Base-by-base conservation (phyloP, 64 coral and sea anemone species). In the Pocillopora verrucosa region DNA sequence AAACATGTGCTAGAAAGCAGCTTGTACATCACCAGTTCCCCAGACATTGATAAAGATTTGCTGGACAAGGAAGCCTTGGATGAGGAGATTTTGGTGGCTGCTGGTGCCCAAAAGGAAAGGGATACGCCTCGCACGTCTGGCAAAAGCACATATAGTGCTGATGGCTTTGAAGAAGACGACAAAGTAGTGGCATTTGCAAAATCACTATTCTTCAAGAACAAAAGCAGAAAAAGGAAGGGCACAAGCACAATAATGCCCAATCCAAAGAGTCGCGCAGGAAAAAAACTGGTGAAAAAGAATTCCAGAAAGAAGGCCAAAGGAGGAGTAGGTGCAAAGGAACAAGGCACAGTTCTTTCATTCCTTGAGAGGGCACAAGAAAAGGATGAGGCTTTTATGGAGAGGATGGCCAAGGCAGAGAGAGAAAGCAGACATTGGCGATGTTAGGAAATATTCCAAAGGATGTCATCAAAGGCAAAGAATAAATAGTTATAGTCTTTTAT, bases 1-100 rank as follows among this genome's bases (percentile, higher is more conserved):
- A 65, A 17, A 61, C 63, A 89, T 10, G 22, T 59, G 76, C 88
- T 89, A 37, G 76, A 80, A 89, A 89, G 76, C 88, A 89, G 88
- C 88, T 20, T 61, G 72, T 19, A 77, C 76, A 10, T 75, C 20
- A 26, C 34, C 1, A 75, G 73, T 75, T 75, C 73, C 63, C 73
- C 14, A 26, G 30, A 75, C 16, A 36, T 19, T 17, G 75, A 77
- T 77, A 13, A 17, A 11, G 75, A 77, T 77, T 51, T 77, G 36
- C 45, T 77, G 75, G 75, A 77, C 56, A 77, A 41, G 51, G 75
- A 77, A 10, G 74, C 74, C 74, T 76, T 76, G 36, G 37, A 77
- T 17, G 75, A 77, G 16, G 75, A 57, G 36, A 56, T 77, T 16
- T 77, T 9, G 45, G 14, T 14, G 15, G 75, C 75, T 77, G 75